Evolutionary conservation across 2,113 vertebrate genomes (phyloP), one percentile per base, ranked within the genome.

Genomic region (Peucedramus taeniatus): DNA sequence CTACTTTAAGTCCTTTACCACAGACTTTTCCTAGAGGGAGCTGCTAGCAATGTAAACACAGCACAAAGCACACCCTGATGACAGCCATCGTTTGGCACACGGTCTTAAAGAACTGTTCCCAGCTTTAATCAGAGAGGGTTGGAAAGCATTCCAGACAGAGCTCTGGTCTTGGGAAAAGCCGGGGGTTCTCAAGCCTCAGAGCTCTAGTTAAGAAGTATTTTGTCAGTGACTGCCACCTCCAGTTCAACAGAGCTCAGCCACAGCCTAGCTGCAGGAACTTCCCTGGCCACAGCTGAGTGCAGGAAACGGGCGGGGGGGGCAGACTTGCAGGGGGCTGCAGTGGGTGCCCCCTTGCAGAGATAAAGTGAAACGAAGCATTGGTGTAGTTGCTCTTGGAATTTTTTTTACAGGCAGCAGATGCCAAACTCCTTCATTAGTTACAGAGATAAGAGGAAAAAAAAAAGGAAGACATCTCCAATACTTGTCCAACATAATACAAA

Each of bases 211-310:
- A 54, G 35, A 19, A 5, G 39, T 20, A 23, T 80, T 89, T 83
- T 54, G 40, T 40, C 50, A 72, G 15, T 8, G 30, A 35, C 7
- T 23, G 7, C 11, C 24, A 35, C 39, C 54, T 78, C 30, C 42
- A 68, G 56, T 28, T 24, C 15, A 82, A 6, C 15, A 33, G 30
- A 8, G 40, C 60, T 74, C 26, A 21, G 63, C 2, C 4, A 2
- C 53, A 49, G 24, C 1, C 26, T 4, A 20, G 37, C 30, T 26
- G 44, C 49, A 33, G 35, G 17, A 42, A 3, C 24, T 30, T 6
- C 6, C 30, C 37, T 2, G 35, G 57, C 33, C 39, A 6, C 12
- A 37, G 59, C 49, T 2, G 17, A 0, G 18, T 2, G 31, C 22
- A 26, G 14, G 33, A 39, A 12, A 21, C 8, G 2, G 14, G 21